Percentiles rank a stretch among this genome's conserved stretches.
Conservation (phyloP, 2,113 vertebrate species). For the Brachypodius melanocephalos region DNA sequence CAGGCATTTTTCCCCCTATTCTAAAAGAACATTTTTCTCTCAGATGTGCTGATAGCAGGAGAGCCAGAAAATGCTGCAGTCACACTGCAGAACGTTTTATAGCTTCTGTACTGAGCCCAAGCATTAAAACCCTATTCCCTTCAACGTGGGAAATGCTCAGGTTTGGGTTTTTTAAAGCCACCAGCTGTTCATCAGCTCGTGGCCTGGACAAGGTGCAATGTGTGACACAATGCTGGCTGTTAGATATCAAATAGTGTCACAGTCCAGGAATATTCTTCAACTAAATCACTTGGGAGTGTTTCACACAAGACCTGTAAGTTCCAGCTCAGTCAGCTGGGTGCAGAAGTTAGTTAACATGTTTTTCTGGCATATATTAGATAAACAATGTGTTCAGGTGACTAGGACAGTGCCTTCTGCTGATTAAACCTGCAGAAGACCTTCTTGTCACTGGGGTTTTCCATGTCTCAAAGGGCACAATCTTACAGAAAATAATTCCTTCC, state of each 20-base stretch:
- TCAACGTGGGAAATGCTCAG: neutral
- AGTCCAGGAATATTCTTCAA: neutral
- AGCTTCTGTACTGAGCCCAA: neutral
- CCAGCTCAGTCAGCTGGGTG: neutral
- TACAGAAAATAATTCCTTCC: neutral
- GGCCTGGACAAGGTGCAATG: neutral
- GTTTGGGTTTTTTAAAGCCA: neutral
- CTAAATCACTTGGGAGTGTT: neutral
- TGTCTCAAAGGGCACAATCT: neutral
- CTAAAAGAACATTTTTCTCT: neutral
- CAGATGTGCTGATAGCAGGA: neutral
- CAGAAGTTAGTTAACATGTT: neutral
- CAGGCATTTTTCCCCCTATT: neutral
- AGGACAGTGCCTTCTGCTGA: neutral
- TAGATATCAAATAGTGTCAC: neutral
- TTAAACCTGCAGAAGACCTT: neutral
- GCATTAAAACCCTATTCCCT: neutral
- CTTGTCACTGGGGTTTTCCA: neutral
- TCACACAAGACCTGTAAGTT: neutral
- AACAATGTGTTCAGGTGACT: neutral
- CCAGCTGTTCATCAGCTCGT: neutral
- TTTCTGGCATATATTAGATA: neutral
- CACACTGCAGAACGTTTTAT: neutral
- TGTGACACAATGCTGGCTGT: neutral
- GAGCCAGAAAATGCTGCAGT: neutral